Conservation (phyloP, 1,140 invertebrate species). For the Tetranychus cinnabarinus region DNA sequence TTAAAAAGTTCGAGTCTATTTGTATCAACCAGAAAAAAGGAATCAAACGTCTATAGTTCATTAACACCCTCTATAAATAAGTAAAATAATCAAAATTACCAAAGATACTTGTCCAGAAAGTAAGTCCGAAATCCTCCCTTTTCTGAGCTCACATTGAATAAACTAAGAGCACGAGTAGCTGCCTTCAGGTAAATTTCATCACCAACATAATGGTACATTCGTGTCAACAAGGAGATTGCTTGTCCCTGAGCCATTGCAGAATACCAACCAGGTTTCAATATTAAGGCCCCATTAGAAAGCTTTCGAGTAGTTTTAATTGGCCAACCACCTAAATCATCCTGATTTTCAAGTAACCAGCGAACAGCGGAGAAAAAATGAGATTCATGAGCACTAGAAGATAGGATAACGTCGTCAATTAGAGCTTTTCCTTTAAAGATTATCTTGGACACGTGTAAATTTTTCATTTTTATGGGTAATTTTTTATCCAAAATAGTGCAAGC, state of each 20-base stretch:
- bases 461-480: slow-evolving; percentile 40
- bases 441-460: slow-evolving; percentile 28
- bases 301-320: slow-evolving; percentile 55
- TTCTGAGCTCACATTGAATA: slow-evolving; percentile 42
- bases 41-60: too few relatives aligned
- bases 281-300: slow-evolving; percentile 41
- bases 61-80: too few relatives aligned
- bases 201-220: slow-evolving; percentile 61
- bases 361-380: slow-evolving; percentile 75
- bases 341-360: slow-evolving; percentile 70
- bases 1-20: too few relatives aligned
- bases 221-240: slow-evolving; percentile 66
- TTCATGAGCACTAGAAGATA: slow-evolving; percentile 58
- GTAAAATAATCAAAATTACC: slow-evolving; percentile 21
- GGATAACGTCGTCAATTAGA: slow-evolving; percentile 50
- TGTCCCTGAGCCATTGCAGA: slow-evolving; percentile 97
- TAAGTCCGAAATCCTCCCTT: slow-evolving; percentile 54
- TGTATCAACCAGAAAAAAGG: too few relatives aligned
- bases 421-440: slow-evolving; percentile 46
- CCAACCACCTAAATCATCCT: slow-evolving; percentile 68
- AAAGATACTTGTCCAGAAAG: slow-evolving; percentile 53
- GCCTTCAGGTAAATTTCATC: slow-evolving; percentile 49
- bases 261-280: slow-evolving; percentile 67
- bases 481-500: slow-evolving; percentile 36
- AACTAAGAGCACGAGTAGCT: slow-evolving; percentile 48